These are phyloP conservation scores for Dreissena polymorpha DNA, from an alignment of 1,140 invertebrate species.

Conservation along the genomic window DNA sequence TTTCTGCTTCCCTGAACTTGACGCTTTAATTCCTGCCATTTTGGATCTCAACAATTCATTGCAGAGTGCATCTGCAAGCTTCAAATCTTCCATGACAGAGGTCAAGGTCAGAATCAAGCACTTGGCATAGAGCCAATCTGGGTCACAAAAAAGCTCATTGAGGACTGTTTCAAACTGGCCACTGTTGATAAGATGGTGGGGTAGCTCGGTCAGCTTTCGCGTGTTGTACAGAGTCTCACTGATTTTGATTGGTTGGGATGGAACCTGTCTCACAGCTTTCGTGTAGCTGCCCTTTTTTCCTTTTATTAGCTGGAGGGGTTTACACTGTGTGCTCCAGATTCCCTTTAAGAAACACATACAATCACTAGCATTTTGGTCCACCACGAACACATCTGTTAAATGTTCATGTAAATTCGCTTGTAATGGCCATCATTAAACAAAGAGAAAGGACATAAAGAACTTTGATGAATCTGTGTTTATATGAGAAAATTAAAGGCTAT, in stretches of 20 bases:
- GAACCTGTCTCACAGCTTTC: conserved; percentile 60
- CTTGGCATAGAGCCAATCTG: conserved; percentile 66
- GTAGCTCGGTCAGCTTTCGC: conserved; percentile 68
- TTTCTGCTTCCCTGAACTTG: conserved; percentile 26
- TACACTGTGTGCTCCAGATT: conserved; percentile 62
- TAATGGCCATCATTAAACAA: too few relatives aligned
- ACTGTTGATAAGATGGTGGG: conserved; percentile 64
- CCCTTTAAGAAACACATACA: conserved; percentile 49
- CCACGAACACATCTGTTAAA: too few relatives aligned
- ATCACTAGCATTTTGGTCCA: too few relatives aligned
- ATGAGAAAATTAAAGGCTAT: too few relatives aligned
- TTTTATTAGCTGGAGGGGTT: conserved; percentile 69
- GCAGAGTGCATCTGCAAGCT: conserved; percentile 42
- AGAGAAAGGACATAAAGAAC: too few relatives aligned
- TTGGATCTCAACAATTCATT: neutral
- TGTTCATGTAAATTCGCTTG: too few relatives aligned
- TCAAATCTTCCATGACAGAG: conserved; percentile 57
- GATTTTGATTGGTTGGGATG: conserved; percentile 63
- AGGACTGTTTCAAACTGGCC: conserved; percentile 61
- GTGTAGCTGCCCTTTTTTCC: conserved; percentile 68
- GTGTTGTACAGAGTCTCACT: conserved; percentile 57
- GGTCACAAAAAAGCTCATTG: conserved; percentile 55
- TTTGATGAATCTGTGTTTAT: too few relatives aligned
- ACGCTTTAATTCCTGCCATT: neutral
- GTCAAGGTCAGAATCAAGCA: conserved; percentile 55